These are phyloP conservation scores for Neodontobutis hainanensis DNA, from an alignment of 2,113 vertebrate genomes.

Conservation along the genomic window DNA sequence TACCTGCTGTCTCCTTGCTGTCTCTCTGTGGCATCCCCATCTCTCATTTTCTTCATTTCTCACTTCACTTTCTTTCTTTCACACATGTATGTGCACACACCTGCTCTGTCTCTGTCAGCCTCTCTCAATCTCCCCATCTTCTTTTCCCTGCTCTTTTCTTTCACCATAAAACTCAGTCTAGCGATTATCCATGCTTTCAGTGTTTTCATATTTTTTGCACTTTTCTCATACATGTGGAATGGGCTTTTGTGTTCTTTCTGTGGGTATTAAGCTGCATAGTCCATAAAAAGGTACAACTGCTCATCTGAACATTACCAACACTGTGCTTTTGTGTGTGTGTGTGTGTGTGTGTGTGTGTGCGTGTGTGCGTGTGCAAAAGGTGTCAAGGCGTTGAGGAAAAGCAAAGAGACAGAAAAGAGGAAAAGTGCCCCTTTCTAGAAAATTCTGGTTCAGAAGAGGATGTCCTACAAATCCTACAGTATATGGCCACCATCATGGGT, in stretches of 20 bases:
- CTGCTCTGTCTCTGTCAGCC: constrained; percentile 15
- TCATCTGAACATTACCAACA: no score
- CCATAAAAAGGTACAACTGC: no score
- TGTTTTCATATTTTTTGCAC: constrained; percentile 10
- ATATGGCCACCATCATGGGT: constrained; percentile 92
- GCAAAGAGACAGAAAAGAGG: constrained; percentile 83
- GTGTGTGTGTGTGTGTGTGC: constrained; percentile 29
- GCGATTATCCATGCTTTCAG: constrained; percentile 9
- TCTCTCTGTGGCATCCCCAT: constrained; percentile 4
- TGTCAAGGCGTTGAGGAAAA: constrained; percentile 87
- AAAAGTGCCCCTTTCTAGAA: constrained; percentile 88
- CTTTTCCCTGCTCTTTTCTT: constrained; percentile 4
- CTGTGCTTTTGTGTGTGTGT: constrained; percentile 12
- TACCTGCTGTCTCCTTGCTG: constrained; percentile 16
- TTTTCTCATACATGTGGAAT: no score
- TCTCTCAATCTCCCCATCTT: constrained; percentile 1
- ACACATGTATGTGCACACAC: constrained; percentile 23
- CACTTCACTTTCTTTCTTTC: constrained; percentile 28
- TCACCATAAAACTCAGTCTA: constrained; percentile 19
- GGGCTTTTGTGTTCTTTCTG: no score
- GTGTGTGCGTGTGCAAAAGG: constrained; percentile 67
- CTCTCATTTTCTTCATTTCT: constrained; percentile 22
- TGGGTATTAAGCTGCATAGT: no score
- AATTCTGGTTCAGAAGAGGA: constrained; percentile 89
- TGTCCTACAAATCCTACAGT: constrained; percentile 94